Evolutionary conservation across 2,888 invertebrate species (phyloP), one percentile per base, ranked within the genome.

Genomic region (Chrysomela aeneicollis): DNA sequence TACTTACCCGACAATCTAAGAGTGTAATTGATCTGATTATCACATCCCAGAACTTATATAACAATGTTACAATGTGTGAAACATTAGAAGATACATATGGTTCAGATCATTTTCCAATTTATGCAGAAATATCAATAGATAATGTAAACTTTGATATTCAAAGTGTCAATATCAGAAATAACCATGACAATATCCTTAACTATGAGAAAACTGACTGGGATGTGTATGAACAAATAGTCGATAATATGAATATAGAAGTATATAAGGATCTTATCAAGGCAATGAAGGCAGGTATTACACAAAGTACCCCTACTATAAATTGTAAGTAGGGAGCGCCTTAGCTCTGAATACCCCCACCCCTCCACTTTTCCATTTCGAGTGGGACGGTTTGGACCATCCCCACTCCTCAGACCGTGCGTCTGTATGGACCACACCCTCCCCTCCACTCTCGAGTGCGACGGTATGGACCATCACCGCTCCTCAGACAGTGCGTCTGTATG

Each of bases 41-140:
- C n/a, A 15, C 15, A 1, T 42, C 42, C 2, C 15, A n/a, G 3
- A 42, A n/a, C 15, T 3, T 42, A 1, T 15, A 4, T 15, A 42
- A 42, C 10, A 2, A 21, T 19, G 22, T 21, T 18, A 4, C 1
- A 18, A 3, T 10, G 1, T 21, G 22, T 21, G 32, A 52, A 8
- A 52, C 52, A 1, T 30, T 30, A 30, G 18, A 30, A 1, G 52
- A 52, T 17, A 30, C 52, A 26, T 30, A 15, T 18, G 30, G 52
- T 4, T 52, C 52, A 30, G 52, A 52, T 10, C 26, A 52, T 30
- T 52, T 26, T 22, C 52, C 52, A 15, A 32, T 52, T 2, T 9
- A 30, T 9, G 30, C 32, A 32, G 52, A 26, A 52, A 30, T 52
- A 1, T 9, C 32, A 15, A 15, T 52, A 22, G 49, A 49, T 3